These are phyloP conservation scores for Fulmarus glacialis DNA, from an alignment of 2,113 vertebrate species.

Conservation along the genomic window DNA sequence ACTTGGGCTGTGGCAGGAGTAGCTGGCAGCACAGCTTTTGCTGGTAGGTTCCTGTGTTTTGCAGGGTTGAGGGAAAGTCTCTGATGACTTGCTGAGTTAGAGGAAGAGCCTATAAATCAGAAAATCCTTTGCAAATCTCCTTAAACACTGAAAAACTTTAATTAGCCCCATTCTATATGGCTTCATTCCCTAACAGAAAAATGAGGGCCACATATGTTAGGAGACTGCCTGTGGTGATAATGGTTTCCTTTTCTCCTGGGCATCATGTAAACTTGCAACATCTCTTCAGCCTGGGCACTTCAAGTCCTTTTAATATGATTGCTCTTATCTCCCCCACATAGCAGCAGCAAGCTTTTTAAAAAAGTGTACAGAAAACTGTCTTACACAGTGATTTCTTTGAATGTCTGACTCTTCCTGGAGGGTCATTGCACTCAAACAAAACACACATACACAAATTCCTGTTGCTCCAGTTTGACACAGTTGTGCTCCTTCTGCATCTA, in stretches of 20 bases:
- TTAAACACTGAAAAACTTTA: not conserved
- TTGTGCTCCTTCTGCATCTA: not conserved
- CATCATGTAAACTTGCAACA: not conserved
- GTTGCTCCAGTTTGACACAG: not conserved
- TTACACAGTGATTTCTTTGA: not conserved
- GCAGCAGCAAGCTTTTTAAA: not conserved
- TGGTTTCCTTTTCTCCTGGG: not conserved
- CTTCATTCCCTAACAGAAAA: not conserved
- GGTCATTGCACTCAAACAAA: not conserved
- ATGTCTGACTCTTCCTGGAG: not conserved
- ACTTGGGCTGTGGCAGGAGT: fast-evolving
- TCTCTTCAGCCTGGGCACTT: not conserved
- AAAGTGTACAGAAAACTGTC: not conserved
- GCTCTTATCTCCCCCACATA: not conserved
- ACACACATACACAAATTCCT: not conserved
- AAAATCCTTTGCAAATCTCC: not conserved
- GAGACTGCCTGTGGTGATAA: not conserved
- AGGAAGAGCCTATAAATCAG: not conserved
- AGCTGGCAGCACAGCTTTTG: not conserved
- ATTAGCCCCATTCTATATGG: not conserved
- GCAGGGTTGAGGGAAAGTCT: not conserved
- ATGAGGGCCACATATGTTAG: not conserved
- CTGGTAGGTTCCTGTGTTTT: not conserved
- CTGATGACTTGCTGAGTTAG: not conserved
- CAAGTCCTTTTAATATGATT: not conserved